A percentile compares a stretch with the other conserved stretches of the same genome.
phyloP scores from a whole-genome alignment of 2,888 invertebrate species.

The Tenthredo livida region DNA sequence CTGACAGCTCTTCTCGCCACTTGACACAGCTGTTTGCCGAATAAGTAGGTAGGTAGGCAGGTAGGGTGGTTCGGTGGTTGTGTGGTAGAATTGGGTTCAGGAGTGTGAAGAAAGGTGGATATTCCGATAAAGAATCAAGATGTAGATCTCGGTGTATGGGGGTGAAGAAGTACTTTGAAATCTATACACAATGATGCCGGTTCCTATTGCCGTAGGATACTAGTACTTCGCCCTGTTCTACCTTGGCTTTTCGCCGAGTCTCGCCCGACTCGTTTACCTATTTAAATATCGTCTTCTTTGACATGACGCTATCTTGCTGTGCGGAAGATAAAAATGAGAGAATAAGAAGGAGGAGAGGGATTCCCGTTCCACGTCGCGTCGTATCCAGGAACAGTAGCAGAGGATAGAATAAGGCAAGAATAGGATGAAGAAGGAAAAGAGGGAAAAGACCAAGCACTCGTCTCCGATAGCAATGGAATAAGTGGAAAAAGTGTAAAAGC shows the following conservation, averaged over 20 bases:
- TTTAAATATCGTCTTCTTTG: slow-evolving; percentile 44
- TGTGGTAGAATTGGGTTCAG: neutral
- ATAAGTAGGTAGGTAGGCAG: neutral
- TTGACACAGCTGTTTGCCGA: slow-evolving; percentile 25
- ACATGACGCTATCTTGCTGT: slow-evolving; percentile 12
- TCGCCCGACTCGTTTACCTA: neutral
- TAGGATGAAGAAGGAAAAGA: neutral
- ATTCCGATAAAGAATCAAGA: neutral
- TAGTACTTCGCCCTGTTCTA: neutral
- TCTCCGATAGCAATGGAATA: slow-evolving; percentile 5
- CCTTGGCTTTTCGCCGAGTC: neutral
- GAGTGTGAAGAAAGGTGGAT: neutral
- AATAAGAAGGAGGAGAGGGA: neutral
- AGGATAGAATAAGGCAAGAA: neutral
- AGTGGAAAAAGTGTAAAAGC: slow-evolving; percentile 6
- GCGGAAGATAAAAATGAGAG: slow-evolving; percentile 33
- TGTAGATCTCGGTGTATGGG: neutral
- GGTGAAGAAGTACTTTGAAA: slow-evolving; percentile 14
- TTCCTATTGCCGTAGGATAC: too few species aligned
- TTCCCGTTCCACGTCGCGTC: neutral
- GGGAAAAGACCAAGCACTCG: slow-evolving; percentile 2
- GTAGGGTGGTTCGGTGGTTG: neutral
- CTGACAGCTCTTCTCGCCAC: slow-evolving; percentile 30
- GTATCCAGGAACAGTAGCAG: neutral
- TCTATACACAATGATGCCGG: slow-evolving; percentile 23